These are phyloP conservation scores for Phyto melanocephala DNA, from an alignment of 2,888 invertebrate species.

Conservation along the genomic window DNA sequence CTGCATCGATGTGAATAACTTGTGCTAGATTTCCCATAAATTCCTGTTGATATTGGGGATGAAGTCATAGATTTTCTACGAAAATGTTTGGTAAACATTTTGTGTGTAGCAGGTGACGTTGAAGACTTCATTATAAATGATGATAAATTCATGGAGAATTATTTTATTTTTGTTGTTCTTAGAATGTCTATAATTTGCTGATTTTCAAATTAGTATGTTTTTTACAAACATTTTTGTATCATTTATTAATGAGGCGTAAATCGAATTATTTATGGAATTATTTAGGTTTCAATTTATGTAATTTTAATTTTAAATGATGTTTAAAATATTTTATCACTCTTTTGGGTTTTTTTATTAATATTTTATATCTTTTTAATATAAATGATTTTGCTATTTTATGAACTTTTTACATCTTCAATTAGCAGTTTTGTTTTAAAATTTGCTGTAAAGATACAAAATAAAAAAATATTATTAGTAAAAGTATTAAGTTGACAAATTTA, in stretches of 20 bases:
- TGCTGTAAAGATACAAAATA: constrained; percentile 25
- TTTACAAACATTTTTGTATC: too few relatives aligned
- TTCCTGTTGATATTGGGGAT: neutral
- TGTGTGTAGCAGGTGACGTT: constrained; percentile 68
- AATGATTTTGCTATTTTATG: too few relatives aligned
- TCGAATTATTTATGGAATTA: neutral
- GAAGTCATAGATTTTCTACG: constrained; percentile 75
- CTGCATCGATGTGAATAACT: constrained; percentile 41
- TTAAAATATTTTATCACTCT: neutral
- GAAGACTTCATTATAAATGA: neutral
- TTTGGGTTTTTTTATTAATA: neutral
- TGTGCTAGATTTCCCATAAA: constrained; percentile 30
- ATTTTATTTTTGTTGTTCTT: constrained; percentile 5
- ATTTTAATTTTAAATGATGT: neutral
- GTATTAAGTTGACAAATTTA: neutral
- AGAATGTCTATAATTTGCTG: neutral
- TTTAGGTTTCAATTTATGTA: neutral
- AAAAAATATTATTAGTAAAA: neutral
- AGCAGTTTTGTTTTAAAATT: neutral
- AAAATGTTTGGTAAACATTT: constrained; percentile 79
- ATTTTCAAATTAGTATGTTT: neutral
- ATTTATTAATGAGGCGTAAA: too few relatives aligned
- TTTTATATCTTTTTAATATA: neutral
- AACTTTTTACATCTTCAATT: neutral
- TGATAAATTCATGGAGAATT: constrained; percentile 34